Evolutionary conservation across 2,797 vertebrate genomes (phyloP).

Genomic region (Synanceia verrucosa): DNA sequence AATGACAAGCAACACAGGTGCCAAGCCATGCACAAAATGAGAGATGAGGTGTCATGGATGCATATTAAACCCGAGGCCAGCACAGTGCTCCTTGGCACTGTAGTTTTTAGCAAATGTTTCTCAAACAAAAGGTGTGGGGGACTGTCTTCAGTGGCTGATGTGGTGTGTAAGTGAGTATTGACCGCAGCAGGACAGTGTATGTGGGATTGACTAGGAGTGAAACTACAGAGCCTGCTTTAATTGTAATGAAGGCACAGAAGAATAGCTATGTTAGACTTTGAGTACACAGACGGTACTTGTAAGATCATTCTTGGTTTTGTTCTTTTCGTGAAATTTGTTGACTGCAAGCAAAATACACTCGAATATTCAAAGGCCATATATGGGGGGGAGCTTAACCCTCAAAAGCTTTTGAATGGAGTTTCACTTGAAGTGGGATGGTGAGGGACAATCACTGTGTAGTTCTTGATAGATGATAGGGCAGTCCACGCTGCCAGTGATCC

Average conservation of each 20-base stretch:
- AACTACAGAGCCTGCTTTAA: neutral
- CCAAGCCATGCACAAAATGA: neutral
- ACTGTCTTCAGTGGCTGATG: neutral
- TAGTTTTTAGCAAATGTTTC: neutral
- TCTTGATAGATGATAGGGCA: conserved; percentile 9
- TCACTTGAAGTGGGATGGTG: conserved; percentile 50
- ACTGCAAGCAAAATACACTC: neutral
- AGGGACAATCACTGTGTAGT: conserved; percentile 61
- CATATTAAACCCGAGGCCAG: neutral
- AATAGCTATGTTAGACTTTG: neutral
- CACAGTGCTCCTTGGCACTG: neutral
- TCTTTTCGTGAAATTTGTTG: conserved; percentile 1
- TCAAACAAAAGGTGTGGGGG: neutral
- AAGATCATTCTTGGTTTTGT: neutral
- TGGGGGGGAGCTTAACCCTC: conserved; percentile 15
- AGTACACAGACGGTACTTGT: neutral
- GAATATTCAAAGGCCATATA: neutral
- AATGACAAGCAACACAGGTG: neutral
- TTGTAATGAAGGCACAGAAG: conserved; percentile 2
- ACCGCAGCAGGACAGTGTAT: neutral
- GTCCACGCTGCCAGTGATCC: conserved; percentile 20
- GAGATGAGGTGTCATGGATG: neutral
- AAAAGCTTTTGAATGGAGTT: conserved; percentile 19
- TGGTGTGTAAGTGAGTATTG: neutral
- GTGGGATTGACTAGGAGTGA: conserved; percentile 11